phyloP scores from a whole-genome alignment of 2,113 vertebrate genomes.

The Melierax canorus region DNA sequence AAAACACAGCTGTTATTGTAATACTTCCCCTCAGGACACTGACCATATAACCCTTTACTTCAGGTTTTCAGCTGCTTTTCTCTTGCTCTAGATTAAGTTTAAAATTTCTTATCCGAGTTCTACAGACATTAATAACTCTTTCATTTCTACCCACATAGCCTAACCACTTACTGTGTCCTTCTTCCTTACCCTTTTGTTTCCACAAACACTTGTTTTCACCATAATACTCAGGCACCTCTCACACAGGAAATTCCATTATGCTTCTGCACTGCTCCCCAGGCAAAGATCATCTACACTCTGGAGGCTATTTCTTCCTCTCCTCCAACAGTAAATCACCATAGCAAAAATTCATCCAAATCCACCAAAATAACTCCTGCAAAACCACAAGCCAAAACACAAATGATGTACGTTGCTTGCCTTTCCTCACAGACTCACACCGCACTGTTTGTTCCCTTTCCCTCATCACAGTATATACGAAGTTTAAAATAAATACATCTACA shows the following conservation, averaged over 20 bases:
- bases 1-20: background rate
- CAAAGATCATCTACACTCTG: background rate
- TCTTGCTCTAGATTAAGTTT: background rate
- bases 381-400: background rate
- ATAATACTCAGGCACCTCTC: background rate
- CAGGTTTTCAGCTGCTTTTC: background rate
- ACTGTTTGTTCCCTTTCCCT: background rate
- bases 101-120: background rate
- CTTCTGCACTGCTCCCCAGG: background rate
- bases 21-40: background rate
- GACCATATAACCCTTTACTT: background rate
- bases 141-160: background rate
- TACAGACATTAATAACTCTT: background rate
- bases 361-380: background rate
- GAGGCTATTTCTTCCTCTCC: background rate
- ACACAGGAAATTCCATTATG: constrained; percentile 8
- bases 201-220: background rate
- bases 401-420: background rate
- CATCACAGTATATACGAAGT: background rate
- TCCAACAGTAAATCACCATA: background rate
- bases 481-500: background rate
- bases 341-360: constrained; percentile 30
- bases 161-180: background rate
- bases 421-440: background rate
- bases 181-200: background rate